A percentile compares a stretch with the other conserved stretches of the same genome.
Conservation (phyloP, 2,888 invertebrate species). For the Melanostoma mellinum region DNA sequence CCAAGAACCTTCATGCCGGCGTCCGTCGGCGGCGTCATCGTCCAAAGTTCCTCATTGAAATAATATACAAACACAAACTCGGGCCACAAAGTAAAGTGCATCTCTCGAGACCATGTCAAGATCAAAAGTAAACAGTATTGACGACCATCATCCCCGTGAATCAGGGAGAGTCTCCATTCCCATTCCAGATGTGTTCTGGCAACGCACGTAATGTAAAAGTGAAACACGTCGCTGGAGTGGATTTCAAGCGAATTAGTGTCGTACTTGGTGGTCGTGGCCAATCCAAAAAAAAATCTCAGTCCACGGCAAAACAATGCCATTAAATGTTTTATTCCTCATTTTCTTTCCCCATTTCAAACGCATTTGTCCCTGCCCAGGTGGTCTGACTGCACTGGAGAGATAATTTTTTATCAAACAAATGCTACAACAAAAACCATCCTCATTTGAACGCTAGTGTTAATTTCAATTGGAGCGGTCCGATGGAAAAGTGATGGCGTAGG, state of each 20-base stretch:
- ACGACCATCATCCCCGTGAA: slow-evolving; percentile 1
- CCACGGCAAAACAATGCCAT: slow-evolving; percentile 63
- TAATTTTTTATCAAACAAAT: slow-evolving; percentile 33
- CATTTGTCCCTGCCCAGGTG: slow-evolving; percentile 49
- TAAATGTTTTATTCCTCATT: slow-evolving; percentile 55
- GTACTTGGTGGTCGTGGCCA: slow-evolving; percentile 65
- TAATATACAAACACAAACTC: slow-evolving; percentile 59
- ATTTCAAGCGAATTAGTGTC: slow-evolving; percentile 72
- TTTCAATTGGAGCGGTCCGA: slow-evolving; percentile 63
- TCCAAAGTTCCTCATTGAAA: slow-evolving; percentile 37
- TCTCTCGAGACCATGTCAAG: slow-evolving; percentile 72
- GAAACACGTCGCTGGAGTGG: slow-evolving; percentile 71
- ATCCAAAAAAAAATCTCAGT: slow-evolving; percentile 24
- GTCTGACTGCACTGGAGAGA: not conserved
- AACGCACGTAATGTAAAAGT: slow-evolving; percentile 62
- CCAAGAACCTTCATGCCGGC: slow-evolving; percentile 32
- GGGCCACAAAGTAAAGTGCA: slow-evolving; percentile 65
- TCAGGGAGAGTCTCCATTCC: not conserved
- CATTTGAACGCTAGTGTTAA: slow-evolving; percentile 69
- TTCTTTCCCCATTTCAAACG: slow-evolving; percentile 1
- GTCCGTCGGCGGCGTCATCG: slow-evolving; percentile 6
- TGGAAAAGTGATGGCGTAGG: slow-evolving; percentile 31
- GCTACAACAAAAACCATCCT: slow-evolving; percentile 32
- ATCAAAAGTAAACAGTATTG: slow-evolving; percentile 66
- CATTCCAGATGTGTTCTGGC: slow-evolving; percentile 27